A percentile compares a stretch with the other conserved stretches of the same genome.
These are phyloP conservation scores for Geotrupes spiniger DNA, from an alignment of 2,888 invertebrate genomes.

Conservation along the genomic window DNA sequence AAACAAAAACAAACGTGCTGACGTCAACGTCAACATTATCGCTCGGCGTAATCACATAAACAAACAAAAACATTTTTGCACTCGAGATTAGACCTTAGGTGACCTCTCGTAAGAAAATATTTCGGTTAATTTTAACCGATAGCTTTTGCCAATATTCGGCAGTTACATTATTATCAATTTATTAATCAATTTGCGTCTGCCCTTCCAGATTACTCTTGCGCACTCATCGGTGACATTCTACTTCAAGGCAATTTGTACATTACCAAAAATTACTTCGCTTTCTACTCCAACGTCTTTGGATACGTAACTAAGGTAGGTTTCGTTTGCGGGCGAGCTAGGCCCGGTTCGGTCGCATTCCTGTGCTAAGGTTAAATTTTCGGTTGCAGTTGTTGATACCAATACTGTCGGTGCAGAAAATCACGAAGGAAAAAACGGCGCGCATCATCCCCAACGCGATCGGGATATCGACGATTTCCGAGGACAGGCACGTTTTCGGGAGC, in stretches of 20 bases:
- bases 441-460: slow-evolving; percentile 95
- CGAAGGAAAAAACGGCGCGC: slow-evolving; percentile 89
- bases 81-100: no score
- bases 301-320: slow-evolving; percentile 80
- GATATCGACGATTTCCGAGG: slow-evolving; percentile 75
- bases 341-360: background rate
- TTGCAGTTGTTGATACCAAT: slow-evolving; percentile 84
- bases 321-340: background rate
- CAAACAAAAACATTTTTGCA: no score
- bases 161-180: no score
- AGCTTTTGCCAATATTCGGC: no score
- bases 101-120: no score
- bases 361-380: slow-evolving; percentile 7
- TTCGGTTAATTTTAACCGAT: no score
- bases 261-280: slow-evolving; percentile 92
- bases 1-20: no score
- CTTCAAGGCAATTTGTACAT: slow-evolving; percentile 93
- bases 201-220: slow-evolving; percentile 84
- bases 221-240: slow-evolving; percentile 86
- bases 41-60: no score
- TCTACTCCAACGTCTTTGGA: slow-evolving; percentile 94
- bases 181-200: slow-evolving; percentile 23
- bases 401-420: slow-evolving; percentile 79
- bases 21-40: no score
- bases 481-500: slow-evolving; percentile 87